Conservation (phyloP, 2,888 invertebrate genomes). For the Melikaiella ostensackeni region DNA sequence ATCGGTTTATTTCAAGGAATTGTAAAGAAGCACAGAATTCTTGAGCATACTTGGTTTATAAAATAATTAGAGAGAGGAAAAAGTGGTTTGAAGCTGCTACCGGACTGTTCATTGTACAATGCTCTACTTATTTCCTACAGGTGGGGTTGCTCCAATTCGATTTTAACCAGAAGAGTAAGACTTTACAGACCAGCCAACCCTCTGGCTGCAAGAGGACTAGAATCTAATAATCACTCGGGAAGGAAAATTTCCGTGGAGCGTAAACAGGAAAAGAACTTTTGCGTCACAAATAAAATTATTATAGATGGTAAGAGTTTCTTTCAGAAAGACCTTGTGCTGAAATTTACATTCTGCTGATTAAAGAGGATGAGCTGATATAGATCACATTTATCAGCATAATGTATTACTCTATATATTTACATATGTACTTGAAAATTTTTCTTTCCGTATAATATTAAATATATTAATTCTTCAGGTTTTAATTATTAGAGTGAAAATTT, state of each 20-base stretch:
- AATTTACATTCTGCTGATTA: not conserved
- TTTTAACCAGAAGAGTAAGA: constrained; percentile 40
- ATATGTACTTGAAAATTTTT: not conserved
- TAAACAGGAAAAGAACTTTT: constrained; percentile 17
- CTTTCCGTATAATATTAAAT: not conserved
- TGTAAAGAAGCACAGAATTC: not conserved
- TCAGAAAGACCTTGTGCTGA: not conserved
- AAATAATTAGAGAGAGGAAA: constrained; percentile 2
- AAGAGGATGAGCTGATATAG: not conserved
- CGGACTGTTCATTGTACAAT: constrained; percentile 35
- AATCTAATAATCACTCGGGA: constrained; percentile 40
- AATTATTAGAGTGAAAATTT: constrained; percentile 5
- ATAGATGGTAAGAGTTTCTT: constrained; percentile 2
- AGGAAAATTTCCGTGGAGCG: constrained; percentile 35
- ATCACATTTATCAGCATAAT: not conserved
- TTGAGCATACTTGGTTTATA: constrained; percentile 20
- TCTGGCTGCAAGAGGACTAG: constrained; percentile 34
- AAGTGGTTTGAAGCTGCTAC: not conserved
- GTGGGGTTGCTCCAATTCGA: constrained; percentile 37
- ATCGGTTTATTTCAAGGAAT: not conserved
- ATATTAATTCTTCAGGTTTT: constrained; percentile 11
- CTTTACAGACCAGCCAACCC: constrained; percentile 39
- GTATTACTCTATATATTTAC: not conserved
- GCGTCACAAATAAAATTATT: constrained; percentile 26
- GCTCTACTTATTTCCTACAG: constrained; percentile 34